Base-by-base conservation (phyloP, 2,888 invertebrate species). In the Loripinus fragilis region DNA sequence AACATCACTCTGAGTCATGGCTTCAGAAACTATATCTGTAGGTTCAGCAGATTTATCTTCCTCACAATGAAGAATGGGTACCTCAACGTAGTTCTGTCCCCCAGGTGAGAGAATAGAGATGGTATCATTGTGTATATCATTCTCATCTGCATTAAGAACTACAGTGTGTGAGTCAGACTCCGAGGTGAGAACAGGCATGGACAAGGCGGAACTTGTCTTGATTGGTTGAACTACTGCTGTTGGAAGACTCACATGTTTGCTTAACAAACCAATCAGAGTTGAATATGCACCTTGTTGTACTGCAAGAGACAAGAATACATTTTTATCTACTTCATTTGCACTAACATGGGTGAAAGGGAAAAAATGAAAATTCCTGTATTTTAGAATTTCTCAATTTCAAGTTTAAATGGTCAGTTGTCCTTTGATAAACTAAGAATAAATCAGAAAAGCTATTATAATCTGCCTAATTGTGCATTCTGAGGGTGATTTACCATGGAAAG, bases 101-200 rank as follows among this genome's bases (percentile, higher is more conserved):
- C 78, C 78, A 12, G 83, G 83, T 30, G 83, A 83, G 17, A 71
- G 70, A 25, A 83, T 72, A 15, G 74, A 66, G 12, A 83, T 50
- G 23, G 48, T 70, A 41, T 83, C 71, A 28, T 82, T 69, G n/a
- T 69, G 42, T n/a, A 77, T 73, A 35, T 73, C 69, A 38, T 50
- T 20, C n/a, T 45, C 73, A 0, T 30, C 48, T 15, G 60, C 76
- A 28, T 69, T 60, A 17, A 60, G 71, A 12, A 60, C 17, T 2
- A 38, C 60, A 7, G 35, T 55, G 25, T 41, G 35, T 5, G 48
- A 28, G 23, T 42, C 41, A 41, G 41, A 20, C 65, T 35, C 41
- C 30, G 30, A 28, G 12, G 48, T 52, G 8, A 74, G 48, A 20
- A 55, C 68, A 23, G n/a, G 55, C 3, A 35, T 33, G n/a, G 55